Conservation (phyloP, 1,140 invertebrate species). For the Orius laevigatus region DNA sequence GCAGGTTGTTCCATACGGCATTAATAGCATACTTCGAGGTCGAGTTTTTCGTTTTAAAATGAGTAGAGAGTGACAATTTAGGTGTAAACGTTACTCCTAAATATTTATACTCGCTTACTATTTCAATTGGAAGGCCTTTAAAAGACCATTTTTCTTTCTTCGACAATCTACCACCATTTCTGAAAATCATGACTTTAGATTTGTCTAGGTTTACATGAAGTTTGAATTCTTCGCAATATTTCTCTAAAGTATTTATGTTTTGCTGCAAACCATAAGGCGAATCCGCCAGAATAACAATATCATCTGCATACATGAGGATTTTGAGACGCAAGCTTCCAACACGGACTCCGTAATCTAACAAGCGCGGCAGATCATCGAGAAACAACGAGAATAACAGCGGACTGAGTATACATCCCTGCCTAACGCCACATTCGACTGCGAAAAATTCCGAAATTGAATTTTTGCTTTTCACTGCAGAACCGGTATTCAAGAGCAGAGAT, state of each 20-base stretch:
- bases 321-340: constrained; percentile 8
- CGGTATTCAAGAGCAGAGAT: constrained; percentile 6
- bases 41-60: too few species aligned
- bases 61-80: too few species aligned
- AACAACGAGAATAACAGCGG: constrained; percentile 17
- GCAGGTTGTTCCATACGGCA: too few species aligned
- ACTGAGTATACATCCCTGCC: constrained; percentile 17
- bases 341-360: constrained; percentile 8
- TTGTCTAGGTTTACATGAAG: constrained; percentile 19
- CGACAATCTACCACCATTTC: constrained; percentile 15
- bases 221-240: constrained; percentile 15
- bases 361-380: constrained; percentile 16
- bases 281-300: constrained; percentile 15
- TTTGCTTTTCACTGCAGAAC: not conserved
- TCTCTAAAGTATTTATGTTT: constrained; percentile 11
- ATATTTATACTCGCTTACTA: too few species aligned
- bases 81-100: too few species aligned
- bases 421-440: constrained; percentile 13
- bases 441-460: constrained; percentile 5
- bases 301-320: constrained; percentile 15
- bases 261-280: constrained; percentile 3
- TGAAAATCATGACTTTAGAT: constrained; percentile 20
- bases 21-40: too few species aligned
- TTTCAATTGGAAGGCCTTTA: too few species aligned
- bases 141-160: too few species aligned